Percentiles rank a stretch among this genome's conserved stretches.
Conservation (phyloP, 2,797 vertebrate species). For the Remorina albescens region DNA sequence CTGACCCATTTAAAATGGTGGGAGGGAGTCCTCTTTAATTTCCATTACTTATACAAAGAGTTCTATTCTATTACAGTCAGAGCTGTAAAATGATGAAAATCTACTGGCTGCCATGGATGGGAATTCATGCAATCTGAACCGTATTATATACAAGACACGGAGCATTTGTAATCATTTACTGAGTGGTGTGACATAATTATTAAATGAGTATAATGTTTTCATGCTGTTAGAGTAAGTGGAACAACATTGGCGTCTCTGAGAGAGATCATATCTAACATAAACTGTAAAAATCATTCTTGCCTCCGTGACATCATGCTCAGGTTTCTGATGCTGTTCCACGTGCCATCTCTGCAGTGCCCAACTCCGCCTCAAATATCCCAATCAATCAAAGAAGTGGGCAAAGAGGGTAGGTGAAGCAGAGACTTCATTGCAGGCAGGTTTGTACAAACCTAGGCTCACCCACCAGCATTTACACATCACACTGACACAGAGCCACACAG, state of each 20-base stretch:
- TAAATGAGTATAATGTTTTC: no score
- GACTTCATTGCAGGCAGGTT: no score
- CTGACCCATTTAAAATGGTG: constrained; percentile 37
- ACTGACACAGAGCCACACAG: not conserved
- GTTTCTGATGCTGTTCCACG: no score
- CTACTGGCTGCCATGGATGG: not conserved
- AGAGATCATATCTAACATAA: not conserved
- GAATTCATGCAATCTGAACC: not conserved
- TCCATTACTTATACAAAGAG: not conserved
- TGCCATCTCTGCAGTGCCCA: no score
- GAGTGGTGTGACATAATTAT: no score
- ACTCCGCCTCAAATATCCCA: no score
- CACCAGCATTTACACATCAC: not conserved
- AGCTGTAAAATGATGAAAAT: not conserved
- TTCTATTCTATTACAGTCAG: not conserved
- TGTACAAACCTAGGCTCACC: no score
- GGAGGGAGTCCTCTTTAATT: constrained; percentile 1
- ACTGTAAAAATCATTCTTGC: no score
- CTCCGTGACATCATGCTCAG: no score
- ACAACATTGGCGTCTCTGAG: no score
- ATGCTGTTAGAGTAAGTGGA: not conserved
- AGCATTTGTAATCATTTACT: not conserved
- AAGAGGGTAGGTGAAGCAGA: no score
- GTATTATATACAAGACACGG: not conserved
- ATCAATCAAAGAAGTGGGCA: no score